Evolutionary conservation across 2,888 invertebrate genomes (phyloP).

Genomic region (Leptothorax acervorum): DNA sequence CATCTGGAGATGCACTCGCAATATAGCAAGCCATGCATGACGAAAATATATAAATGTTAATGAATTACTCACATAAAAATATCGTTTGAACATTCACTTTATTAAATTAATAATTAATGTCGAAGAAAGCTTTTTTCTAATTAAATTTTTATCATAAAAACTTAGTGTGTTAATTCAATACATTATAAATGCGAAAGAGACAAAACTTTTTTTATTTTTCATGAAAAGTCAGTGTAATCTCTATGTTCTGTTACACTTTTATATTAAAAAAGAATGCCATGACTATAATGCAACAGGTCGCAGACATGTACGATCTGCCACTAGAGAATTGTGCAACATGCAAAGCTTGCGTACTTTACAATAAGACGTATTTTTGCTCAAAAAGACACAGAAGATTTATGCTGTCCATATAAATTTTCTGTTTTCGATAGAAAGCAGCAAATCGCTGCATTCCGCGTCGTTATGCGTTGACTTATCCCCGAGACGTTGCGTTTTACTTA

Average conservation of each 20-base stretch:
- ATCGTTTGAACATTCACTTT: neutral
- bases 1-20: conserved; percentile 15
- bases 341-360: conserved; percentile 8
- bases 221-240: neutral
- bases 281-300: conserved; percentile 49
- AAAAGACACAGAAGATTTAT: neutral
- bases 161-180: neutral
- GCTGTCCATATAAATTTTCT: neutral
- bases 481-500: conserved; percentile 7
- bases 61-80: conserved; percentile 19
- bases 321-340: conserved; percentile 36
- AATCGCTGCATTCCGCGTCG: neutral
- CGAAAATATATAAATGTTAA: neutral
- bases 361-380: conserved; percentile 27
- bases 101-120: conserved; percentile 5
- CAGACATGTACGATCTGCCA: conserved; percentile 32
- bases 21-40: conserved; percentile 4
- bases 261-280: conserved; percentile 34
- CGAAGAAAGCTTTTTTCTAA: neutral
- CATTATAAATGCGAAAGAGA: neutral
- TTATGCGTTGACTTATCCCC: neutral
- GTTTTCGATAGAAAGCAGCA: neutral
- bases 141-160: neutral
- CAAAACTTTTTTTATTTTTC: neutral
- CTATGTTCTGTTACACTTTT: neutral